phyloP scores from a whole-genome alignment of 2,797 vertebrate genomes.

The Melanotaenia pygmaea region DNA sequence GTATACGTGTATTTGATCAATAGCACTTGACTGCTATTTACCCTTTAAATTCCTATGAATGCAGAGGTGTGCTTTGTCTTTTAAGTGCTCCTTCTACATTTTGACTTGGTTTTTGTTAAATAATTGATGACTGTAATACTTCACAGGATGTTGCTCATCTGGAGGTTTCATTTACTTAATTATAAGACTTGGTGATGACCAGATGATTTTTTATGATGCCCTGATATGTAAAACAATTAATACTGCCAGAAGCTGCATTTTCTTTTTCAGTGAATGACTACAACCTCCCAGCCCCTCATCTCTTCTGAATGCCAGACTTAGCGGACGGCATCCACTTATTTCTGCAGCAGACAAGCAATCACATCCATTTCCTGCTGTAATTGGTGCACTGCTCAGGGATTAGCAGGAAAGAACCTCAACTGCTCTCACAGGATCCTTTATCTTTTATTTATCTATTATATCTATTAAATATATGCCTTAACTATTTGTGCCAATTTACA shows the following conservation, averaged over 20 bases:
- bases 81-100: background rate
- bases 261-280: background rate
- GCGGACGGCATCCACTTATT: background rate
- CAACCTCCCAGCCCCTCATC: slow-evolving; percentile 1
- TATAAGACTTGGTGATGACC: background rate
- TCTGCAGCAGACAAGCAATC: slow-evolving; percentile 3
- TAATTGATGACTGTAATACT: background rate
- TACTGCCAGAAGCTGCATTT: background rate
- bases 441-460: background rate
- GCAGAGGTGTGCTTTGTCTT: background rate
- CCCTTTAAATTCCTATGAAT: too few relatives aligned
- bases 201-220: background rate
- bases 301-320: slow-evolving; percentile 3
- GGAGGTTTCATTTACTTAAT: background rate
- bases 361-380: slow-evolving; percentile 10
- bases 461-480: too few relatives aligned
- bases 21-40: too few relatives aligned
- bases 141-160: background rate
- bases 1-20: too few relatives aligned
- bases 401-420: slow-evolving; percentile 4
- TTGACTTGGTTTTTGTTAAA: too few relatives aligned
- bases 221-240: background rate
- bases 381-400: slow-evolving; percentile 9
- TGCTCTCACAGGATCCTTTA: background rate
- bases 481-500: background rate